Evolutionary conservation across 2,888 invertebrate genomes (phyloP).

Genomic region (Aporophyla lueneburgensis): DNA sequence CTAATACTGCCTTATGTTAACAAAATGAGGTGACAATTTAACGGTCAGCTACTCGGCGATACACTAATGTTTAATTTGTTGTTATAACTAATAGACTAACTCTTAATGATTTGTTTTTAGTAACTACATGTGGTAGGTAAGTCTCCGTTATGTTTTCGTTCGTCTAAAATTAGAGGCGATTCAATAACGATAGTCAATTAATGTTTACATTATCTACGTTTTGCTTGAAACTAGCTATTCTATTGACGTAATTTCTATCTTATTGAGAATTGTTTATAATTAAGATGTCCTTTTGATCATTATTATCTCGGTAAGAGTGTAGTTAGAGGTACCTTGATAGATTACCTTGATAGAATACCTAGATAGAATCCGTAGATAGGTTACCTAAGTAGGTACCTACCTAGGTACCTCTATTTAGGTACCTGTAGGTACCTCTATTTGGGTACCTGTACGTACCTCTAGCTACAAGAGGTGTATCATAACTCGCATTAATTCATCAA

Average conservation of each 20-base stretch:
- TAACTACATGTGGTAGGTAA: slow-evolving; percentile 41
- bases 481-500: too few species aligned
- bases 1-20: background rate
- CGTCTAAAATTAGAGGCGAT: slow-evolving; percentile 17
- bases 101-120: slow-evolving; percentile 60
- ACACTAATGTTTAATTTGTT: slow-evolving; percentile 48
- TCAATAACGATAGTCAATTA: slow-evolving; percentile 27
- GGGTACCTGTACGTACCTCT: too few species aligned
- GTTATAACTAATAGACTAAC: slow-evolving; percentile 43
- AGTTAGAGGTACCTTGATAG: background rate
- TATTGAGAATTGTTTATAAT: background rate
- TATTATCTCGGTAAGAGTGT: background rate
- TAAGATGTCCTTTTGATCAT: background rate
- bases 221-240: background rate
- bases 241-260: slow-evolving; percentile 2
- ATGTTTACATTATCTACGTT: slow-evolving; percentile 26
- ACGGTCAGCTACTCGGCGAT: background rate
- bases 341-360: too few species aligned
- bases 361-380: too few species aligned
- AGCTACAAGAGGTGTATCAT: too few species aligned
- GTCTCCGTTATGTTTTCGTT: slow-evolving; percentile 20
- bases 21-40: background rate
- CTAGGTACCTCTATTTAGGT: too few species aligned
- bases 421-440: too few species aligned
- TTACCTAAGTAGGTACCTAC: too few species aligned